Evolutionary conservation across 2,113 vertebrate species (phyloP).

Genomic region (Microcebus griseorufus): DNA sequence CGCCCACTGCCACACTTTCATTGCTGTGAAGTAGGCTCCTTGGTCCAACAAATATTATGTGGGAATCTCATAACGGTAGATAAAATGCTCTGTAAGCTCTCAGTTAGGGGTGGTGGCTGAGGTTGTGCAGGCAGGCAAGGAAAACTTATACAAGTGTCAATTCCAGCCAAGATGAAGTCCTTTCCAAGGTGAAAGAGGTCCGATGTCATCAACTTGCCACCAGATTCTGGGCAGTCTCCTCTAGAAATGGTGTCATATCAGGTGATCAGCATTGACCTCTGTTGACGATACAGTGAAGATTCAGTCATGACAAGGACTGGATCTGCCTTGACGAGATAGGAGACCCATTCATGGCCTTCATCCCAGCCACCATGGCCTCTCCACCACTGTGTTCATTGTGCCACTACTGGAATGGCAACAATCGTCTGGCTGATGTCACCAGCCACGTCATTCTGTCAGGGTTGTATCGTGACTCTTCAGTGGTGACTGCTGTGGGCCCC

Average conservation of each 20-base stretch:
- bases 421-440: neutral
- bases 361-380: neutral
- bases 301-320: neutral
- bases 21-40: neutral
- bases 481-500: neutral
- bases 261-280: no score
- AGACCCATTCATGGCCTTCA: no score
- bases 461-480: no score
- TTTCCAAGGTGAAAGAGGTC: neutral
- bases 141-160: neutral
- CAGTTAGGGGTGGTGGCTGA: neutral
- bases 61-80: neutral
- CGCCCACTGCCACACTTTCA: fast-evolving
- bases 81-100: neutral
- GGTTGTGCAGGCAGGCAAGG: neutral
- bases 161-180: neutral
- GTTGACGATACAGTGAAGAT: neutral
- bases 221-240: neutral
- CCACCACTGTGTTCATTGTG: neutral
- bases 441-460: neutral
- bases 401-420: no score
- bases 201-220: neutral
- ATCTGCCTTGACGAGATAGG: no score
- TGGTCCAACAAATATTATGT: neutral
- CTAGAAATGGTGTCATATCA: neutral